These are phyloP conservation scores for Anas acuta DNA, from an alignment of 2,797 vertebrate species.

Conservation along the genomic window DNA sequence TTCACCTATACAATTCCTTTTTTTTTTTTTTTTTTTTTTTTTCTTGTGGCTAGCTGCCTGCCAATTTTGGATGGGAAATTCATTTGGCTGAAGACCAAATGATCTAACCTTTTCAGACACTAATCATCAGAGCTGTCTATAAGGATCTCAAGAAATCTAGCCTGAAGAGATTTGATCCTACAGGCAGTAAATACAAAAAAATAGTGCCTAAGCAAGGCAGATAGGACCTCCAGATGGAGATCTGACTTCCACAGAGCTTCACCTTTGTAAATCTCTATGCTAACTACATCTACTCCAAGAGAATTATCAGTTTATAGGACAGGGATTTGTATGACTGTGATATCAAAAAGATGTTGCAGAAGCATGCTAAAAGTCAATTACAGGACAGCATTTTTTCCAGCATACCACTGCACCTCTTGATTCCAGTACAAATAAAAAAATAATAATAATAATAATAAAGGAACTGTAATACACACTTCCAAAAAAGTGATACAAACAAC, in stretches of 20 bases:
- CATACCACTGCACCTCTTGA: not conserved
- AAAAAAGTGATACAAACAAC: not conserved
- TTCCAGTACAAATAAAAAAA: not conserved
- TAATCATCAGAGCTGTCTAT: fast-evolving
- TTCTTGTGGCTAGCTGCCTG: not conserved
- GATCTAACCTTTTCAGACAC: not conserved
- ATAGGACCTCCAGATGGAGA: not conserved
- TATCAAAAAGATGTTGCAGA: not conserved
- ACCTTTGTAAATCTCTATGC: not conserved
- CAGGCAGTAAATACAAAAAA: not conserved
- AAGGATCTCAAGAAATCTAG: not conserved
- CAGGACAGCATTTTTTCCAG: not conserved
- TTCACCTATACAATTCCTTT: not conserved
- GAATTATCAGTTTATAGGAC: not conserved
- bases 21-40: no score
- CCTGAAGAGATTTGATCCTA: not conserved
- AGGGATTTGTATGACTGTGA: not conserved
- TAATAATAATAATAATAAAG: no score
- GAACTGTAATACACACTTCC: not conserved
- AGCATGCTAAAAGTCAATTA: not conserved
- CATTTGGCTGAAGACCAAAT: not conserved
- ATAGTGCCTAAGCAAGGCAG: not conserved
- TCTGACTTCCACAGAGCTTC: not conserved
- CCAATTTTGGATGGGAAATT: not conserved
- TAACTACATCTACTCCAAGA: not conserved